Conservation (phyloP, 1,140 invertebrate species). For the Megalonaias nervosa region DNA sequence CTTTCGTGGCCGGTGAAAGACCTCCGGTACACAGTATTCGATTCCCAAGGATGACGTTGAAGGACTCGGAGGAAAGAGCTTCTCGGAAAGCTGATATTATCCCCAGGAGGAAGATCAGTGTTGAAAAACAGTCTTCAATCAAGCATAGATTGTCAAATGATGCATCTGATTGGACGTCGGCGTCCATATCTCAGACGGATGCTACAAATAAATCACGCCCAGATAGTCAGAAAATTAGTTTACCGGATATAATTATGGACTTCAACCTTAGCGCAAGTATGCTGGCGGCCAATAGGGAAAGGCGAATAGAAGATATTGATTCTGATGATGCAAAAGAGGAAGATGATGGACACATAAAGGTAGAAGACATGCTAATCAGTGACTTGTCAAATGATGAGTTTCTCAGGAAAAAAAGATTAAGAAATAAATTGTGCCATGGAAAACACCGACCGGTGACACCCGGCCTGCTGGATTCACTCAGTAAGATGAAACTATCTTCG, state of each 20-base stretch:
- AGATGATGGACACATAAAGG: background rate
- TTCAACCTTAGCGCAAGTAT: conserved; percentile 27
- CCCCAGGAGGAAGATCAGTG: background rate
- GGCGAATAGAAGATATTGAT: background rate
- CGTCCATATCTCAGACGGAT: background rate
- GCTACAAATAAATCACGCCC: background rate
- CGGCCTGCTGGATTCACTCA: conserved; percentile 26
- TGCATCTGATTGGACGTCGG: background rate
- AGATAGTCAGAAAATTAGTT: conserved; percentile 11
- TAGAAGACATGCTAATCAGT: conserved; percentile 18
- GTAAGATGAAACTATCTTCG: conserved; percentile 14
- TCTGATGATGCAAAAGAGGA: background rate
- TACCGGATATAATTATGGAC: conserved; percentile 32
- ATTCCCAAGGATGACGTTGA: conserved; percentile 16
- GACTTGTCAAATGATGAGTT: conserved; percentile 26
- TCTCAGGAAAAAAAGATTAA: conserved; percentile 6
- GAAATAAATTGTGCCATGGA: conserved; percentile 15
- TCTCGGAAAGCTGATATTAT: too few species aligned
- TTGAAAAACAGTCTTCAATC: too few species aligned
- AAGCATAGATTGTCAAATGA: background rate
- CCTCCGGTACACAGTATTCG: background rate
- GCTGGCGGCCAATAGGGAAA: background rate
- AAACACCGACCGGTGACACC: conserved; percentile 26
- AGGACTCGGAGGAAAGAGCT: conserved; percentile 1
- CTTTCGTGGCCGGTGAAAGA: conserved; percentile 6